Percentiles rank a stretch among this genome's conserved stretches.
Evolutionary conservation across 2,113 vertebrate genomes (phyloP).

Genomic region (Hemiprocne comata): DNA sequence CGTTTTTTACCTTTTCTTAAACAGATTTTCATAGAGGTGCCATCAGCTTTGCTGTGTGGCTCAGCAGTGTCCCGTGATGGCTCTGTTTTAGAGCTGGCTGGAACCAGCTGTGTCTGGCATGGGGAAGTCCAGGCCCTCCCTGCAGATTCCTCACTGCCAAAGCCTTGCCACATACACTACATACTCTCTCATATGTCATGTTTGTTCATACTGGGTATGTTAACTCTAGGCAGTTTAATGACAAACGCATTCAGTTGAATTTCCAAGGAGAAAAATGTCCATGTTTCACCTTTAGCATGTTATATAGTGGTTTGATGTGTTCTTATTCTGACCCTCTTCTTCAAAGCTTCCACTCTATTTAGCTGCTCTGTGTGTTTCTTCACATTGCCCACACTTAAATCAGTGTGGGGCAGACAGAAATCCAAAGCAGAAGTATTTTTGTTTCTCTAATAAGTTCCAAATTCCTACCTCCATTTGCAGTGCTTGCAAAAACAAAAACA

Average conservation of each 20-base stretch:
- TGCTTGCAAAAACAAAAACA: neutral
- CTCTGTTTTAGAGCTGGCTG: neutral
- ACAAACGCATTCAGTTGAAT: neutral
- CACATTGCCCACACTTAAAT: neutral
- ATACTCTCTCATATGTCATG: neutral
- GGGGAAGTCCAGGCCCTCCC: neutral
- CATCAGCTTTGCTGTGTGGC: neutral
- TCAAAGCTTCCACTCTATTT: neutral
- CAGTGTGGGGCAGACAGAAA: neutral
- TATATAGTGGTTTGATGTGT: neutral
- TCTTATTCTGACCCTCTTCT: neutral
- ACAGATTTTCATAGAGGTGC: neutral
- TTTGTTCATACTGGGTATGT: neutral
- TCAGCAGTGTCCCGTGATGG: fast-evolving
- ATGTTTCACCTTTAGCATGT: neutral
- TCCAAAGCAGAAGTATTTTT: neutral
- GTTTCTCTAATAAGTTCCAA: neutral
- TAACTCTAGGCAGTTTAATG: neutral
- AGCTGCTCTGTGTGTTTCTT: neutral
- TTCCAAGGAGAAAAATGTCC: neutral
- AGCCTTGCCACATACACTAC: neutral
- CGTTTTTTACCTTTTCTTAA: neutral
- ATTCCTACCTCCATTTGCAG: neutral
- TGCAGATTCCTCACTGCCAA: neutral
- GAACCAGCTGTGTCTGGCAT: neutral